These are phyloP conservation scores for Bubo scandiacus DNA, from an alignment of 2,113 vertebrate genomes.

Conservation along the genomic window DNA sequence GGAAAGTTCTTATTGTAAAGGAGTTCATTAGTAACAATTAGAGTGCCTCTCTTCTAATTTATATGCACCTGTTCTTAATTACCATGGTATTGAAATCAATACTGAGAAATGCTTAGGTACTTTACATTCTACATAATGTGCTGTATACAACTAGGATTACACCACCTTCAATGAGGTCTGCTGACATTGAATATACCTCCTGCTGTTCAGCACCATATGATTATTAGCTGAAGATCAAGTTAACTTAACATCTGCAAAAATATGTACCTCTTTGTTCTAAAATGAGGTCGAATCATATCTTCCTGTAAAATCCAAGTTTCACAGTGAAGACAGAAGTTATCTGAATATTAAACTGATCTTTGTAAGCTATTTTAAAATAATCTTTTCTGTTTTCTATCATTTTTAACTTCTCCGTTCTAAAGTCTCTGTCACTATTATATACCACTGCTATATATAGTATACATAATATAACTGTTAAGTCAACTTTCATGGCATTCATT, in stretches of 20 bases:
- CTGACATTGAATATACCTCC: neutral
- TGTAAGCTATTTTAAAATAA: neutral
- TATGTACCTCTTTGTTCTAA: neutral
- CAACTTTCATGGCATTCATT: neutral
- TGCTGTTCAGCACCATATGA: neutral
- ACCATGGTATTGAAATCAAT: conserved; percentile 51
- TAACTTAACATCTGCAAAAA: neutral
- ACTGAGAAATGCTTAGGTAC: conserved; percentile 41
- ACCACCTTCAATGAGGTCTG: neutral
- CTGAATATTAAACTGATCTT: neutral
- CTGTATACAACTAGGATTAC: neutral
- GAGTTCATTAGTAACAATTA: conserved; percentile 70
- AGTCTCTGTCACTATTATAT: neutral
- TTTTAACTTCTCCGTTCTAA: neutral
- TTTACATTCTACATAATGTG: neutral
- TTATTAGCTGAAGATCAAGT: neutral
- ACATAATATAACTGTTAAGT: neutral
- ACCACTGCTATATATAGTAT: neutral
- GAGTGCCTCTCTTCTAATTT: conserved; percentile 55
- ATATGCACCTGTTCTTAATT: conserved; percentile 70
- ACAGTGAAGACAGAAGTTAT: neutral
- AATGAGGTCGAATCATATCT: neutral
- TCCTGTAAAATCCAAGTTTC: neutral
- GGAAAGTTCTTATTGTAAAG: conserved; percentile 63
- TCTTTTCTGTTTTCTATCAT: neutral